phyloP scores from a whole-genome alignment of 2,113 vertebrate genomes.

The Leiothrix lutea region DNA sequence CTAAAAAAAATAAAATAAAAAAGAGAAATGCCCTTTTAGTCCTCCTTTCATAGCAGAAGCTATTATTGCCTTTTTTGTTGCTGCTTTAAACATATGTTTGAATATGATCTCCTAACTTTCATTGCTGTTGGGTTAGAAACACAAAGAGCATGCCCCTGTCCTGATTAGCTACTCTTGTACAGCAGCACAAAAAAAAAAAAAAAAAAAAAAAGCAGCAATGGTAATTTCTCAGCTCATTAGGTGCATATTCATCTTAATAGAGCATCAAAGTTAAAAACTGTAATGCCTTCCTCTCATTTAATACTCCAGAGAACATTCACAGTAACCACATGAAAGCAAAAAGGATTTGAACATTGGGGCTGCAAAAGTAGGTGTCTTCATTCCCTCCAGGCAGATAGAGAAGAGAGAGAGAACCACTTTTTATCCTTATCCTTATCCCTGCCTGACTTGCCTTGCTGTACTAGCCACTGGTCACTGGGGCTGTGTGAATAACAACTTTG shows the following conservation, averaged over 20 bases:
- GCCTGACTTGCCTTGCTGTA: background rate
- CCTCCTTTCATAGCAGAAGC: constrained; percentile 18
- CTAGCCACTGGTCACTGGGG: background rate
- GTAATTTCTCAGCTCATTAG: constrained; percentile 78
- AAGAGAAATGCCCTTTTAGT: background rate
- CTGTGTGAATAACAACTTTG: background rate
- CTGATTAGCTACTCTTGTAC: constrained; percentile 46
- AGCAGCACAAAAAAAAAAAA: constrained; percentile 1
- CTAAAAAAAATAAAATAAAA: background rate
- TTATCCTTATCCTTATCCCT: background rate
- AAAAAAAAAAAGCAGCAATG: background rate
- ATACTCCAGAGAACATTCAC: constrained; percentile 68
- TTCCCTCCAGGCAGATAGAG: constrained; percentile 32
- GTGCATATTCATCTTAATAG: constrained; percentile 75
- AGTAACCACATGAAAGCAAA: constrained; percentile 71
- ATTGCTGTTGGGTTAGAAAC: constrained; percentile 34
- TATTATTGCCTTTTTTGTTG: constrained; percentile 55
- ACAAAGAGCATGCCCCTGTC: background rate
- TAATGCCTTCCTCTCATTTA: constrained; percentile 73
- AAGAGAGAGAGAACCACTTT: constrained; percentile 22
- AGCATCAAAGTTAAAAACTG: constrained; percentile 74
- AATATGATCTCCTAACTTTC: constrained; percentile 40
- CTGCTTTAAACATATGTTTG: constrained; percentile 52
- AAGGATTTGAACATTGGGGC: constrained; percentile 53
- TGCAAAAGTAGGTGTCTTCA: constrained; percentile 56